Percentiles rank a stretch among this genome's conserved stretches.
phyloP scores from a whole-genome alignment of 2,113 vertebrate genomes.

The Isurus oxyrinchus region DNA sequence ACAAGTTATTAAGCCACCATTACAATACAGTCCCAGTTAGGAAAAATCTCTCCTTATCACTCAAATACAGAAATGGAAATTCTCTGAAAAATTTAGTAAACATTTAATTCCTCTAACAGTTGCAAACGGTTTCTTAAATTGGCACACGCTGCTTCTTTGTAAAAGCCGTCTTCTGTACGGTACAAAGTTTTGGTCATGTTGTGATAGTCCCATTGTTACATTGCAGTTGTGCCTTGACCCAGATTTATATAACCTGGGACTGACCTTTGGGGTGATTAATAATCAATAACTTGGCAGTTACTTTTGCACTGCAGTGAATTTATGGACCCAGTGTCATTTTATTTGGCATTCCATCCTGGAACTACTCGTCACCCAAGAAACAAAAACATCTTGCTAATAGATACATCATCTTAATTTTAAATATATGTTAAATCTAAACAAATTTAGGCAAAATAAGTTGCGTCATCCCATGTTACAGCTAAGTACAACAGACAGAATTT shows the following conservation, averaged over 20 bases:
- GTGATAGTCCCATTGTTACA: neutral
- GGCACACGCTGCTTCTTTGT: neutral
- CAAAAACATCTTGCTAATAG: no score
- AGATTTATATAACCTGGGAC: neutral
- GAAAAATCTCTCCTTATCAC: no score
- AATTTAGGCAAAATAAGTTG: neutral
- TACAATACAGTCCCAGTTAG: no score
- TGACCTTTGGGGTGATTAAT: neutral
- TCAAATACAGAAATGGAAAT: no score
- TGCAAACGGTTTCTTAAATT: no score
- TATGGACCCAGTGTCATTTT: neutral
- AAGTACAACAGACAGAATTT: neutral
- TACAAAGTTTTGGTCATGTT: neutral
- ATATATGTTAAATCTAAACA: neutral
- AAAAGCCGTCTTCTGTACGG: neutral
- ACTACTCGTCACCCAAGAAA: neutral
- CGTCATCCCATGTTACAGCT: neutral
- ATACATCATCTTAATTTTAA: neutral
- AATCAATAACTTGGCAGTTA: neutral
- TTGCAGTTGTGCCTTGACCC: neutral
- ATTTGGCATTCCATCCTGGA: neutral
- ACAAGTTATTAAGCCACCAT: no score
- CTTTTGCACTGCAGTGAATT: neutral
- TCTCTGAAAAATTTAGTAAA: no score
- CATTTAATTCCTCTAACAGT: no score